These are phyloP conservation scores for Drosophila orosa DNA, from an alignment of 1,140 invertebrate genomes.

Conservation along the genomic window DNA sequence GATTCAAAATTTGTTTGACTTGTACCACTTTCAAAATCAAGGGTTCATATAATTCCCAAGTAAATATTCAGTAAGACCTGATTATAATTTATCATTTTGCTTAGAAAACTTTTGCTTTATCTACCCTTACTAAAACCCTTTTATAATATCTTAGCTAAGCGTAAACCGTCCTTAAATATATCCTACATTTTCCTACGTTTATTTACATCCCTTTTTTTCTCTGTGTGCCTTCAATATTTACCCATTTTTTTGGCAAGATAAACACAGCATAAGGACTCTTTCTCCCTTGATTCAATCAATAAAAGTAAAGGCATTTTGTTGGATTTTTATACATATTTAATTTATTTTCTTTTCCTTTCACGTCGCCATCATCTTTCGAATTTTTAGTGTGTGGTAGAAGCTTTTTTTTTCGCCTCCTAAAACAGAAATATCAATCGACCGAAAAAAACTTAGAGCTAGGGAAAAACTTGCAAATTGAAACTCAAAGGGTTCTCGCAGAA, in stretches of 20 bases:
- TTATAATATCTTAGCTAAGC: neutral
- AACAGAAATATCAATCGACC: constrained; percentile 72
- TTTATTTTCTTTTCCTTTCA: constrained; percentile 63
- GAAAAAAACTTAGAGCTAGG: constrained; percentile 47
- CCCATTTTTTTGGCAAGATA: constrained; percentile 57
- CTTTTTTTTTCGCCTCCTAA: constrained; percentile 56
- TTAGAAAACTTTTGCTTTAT: no score
- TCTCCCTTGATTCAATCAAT: constrained; percentile 29
- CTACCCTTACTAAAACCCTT: neutral
- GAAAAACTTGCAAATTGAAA: constrained; percentile 33
- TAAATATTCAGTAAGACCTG: neutral
- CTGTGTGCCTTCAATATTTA: constrained; percentile 38
- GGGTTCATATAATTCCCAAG: neutral
- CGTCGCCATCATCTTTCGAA: constrained; percentile 19
- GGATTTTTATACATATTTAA: constrained; percentile 68
- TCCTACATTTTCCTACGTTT: neutral
- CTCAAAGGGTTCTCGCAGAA: constrained; percentile 28
- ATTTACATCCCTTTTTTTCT: neutral
- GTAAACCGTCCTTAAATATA: neutral
- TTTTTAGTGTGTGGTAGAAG: constrained; percentile 12
- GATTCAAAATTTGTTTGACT: no score
- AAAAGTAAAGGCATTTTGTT: constrained; percentile 28
- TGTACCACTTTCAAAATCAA: no score
- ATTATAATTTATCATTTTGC: neutral
- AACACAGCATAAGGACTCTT: constrained; percentile 22